Conservation (phyloP, 2,113 vertebrate species). For the Scytalopus superciliaris region DNA sequence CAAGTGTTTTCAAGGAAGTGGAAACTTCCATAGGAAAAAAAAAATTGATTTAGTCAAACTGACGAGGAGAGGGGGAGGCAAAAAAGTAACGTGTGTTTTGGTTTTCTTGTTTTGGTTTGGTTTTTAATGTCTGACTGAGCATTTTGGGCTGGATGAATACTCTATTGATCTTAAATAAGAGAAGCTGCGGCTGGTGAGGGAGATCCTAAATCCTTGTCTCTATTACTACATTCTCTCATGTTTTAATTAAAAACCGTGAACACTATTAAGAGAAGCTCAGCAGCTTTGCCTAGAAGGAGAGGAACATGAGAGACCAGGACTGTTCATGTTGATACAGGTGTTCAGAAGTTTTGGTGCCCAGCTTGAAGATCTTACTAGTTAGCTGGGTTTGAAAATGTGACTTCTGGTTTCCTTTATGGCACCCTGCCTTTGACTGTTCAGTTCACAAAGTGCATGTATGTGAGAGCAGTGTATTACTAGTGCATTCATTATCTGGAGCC, state of each 20-base stretch:
- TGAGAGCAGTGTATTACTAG: background rate
- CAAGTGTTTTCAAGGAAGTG: background rate
- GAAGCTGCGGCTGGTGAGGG: background rate
- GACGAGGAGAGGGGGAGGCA: accelerated
- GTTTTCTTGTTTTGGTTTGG: background rate
- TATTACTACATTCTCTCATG: background rate
- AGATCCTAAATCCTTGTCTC: background rate
- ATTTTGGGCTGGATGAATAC: background rate
- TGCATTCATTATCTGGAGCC: background rate
- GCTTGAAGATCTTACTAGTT: background rate
- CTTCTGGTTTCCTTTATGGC: background rate
- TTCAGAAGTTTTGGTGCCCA: background rate
- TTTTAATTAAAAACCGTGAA: background rate
- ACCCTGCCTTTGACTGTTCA: background rate
- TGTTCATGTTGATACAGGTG: background rate
- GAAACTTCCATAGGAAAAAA: background rate
- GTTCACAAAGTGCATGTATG: background rate
- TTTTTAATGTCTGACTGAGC: background rate
- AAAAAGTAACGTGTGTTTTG: background rate
- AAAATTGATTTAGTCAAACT: background rate
- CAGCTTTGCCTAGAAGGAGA: background rate
- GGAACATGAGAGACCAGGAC: background rate
- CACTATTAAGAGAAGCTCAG: background rate
- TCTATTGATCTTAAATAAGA: background rate
- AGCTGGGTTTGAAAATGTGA: background rate